These are phyloP conservation scores for Macropus fuliginosus DNA, from an alignment of 2,797 vertebrate species.

Conservation along the genomic window DNA sequence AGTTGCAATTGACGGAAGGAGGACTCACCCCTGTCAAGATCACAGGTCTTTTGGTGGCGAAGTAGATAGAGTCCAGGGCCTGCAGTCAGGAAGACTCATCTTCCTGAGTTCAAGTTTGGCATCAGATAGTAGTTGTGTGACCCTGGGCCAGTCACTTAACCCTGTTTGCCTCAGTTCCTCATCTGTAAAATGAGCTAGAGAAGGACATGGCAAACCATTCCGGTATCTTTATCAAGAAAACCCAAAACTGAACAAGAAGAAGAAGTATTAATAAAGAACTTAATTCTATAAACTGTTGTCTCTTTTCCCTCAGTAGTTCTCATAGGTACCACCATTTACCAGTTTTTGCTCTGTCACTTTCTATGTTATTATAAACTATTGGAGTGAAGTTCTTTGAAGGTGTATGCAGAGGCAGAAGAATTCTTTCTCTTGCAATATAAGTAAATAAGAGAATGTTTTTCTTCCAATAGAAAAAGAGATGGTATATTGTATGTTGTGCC, in stretches of 20 bases:
- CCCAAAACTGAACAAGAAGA: neutral
- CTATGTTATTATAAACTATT: conserved; percentile 23
- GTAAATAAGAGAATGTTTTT: conserved; percentile 27
- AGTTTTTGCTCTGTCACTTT: neutral
- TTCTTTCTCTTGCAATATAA: conserved; percentile 8
- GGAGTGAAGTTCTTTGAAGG: conserved; percentile 16
- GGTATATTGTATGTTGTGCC: neutral
- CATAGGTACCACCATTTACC: neutral
- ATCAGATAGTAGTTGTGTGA: neutral
- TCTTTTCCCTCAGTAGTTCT: conserved; percentile 13
- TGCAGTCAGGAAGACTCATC: neutral
- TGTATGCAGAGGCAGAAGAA: conserved; percentile 3
- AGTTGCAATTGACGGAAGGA: neutral
- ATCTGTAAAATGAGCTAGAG: neutral
- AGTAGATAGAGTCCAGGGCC: neutral
- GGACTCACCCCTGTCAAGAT: neutral
- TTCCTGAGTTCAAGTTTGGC: neutral
- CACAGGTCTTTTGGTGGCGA: too few relatives aligned
- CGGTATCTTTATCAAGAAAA: neutral
- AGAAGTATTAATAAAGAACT: conserved; percentile 9
- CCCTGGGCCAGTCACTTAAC: neutral
- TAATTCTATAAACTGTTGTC: neutral
- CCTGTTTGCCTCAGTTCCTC: neutral
- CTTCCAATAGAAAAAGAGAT: neutral
- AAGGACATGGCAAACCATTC: neutral